Percentiles rank a stretch among this genome's conserved stretches.
These are phyloP conservation scores for Piprites chloris DNA, from an alignment of 2,113 vertebrate genomes.

Conservation along the genomic window DNA sequence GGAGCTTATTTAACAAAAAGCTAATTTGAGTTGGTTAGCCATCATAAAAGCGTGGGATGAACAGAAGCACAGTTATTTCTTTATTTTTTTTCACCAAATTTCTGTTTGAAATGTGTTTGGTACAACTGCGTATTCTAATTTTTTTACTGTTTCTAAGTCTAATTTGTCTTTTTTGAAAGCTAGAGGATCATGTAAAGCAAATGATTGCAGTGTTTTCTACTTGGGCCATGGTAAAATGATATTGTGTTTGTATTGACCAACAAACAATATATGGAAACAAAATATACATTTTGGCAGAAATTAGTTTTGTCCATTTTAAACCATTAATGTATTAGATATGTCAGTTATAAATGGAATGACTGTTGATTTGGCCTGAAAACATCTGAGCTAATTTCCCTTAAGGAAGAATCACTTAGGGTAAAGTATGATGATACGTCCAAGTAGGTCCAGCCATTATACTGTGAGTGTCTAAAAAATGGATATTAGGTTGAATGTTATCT, in stretches of 20 bases:
- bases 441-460: constrained; percentile 27
- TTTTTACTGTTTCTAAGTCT: background rate
- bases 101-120: background rate
- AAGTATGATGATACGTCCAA: background rate
- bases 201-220: background rate
- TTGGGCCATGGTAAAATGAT: constrained; percentile 1
- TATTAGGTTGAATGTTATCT: constrained; percentile 59
- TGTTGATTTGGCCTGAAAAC: constrained; percentile 30
- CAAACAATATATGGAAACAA: constrained; percentile 48
- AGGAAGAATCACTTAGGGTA: constrained; percentile 40
- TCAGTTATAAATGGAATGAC: constrained; percentile 33
- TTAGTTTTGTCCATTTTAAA: constrained; percentile 20
- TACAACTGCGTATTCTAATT: background rate
- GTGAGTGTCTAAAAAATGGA: constrained; percentile 57
- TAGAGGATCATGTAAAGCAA: background rate
- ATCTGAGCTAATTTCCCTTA: constrained; percentile 54
- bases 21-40: background rate
- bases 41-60: background rate
- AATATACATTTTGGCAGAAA: constrained; percentile 33
- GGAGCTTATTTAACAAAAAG: background rate
- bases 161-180: background rate
- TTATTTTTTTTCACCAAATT: background rate
- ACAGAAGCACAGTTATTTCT: background rate
- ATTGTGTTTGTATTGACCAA: constrained; percentile 57
- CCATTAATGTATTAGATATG: constrained; percentile 51